Evolutionary conservation across 1,140 invertebrate genomes (phyloP).

Genomic region (Leptinotarsa lineolata): DNA sequence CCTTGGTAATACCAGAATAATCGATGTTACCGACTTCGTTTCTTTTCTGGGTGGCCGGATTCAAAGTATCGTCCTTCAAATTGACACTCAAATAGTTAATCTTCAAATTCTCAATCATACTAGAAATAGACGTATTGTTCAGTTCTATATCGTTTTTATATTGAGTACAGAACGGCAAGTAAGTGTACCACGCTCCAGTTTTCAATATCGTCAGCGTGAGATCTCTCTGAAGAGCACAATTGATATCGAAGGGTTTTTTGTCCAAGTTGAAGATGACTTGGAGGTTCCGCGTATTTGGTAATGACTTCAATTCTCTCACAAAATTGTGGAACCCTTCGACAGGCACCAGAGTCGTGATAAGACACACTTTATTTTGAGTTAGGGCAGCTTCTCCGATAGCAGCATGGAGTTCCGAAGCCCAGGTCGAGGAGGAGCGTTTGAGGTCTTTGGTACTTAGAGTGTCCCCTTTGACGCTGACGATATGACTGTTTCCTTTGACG

Average conservation of each 20-base stretch:
- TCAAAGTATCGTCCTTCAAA: slow-evolving; percentile 49
- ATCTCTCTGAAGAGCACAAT: slow-evolving; percentile 42
- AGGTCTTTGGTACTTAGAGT: slow-evolving; percentile 49
- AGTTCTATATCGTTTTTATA: slow-evolving; percentile 42
- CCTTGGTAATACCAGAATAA: slow-evolving; percentile 45
- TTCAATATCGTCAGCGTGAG: slow-evolving; percentile 43
- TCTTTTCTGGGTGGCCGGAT: slow-evolving; percentile 36
- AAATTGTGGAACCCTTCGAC: slow-evolving; percentile 50
- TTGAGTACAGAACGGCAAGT: slow-evolving; percentile 41
- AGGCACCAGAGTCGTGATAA: slow-evolving; percentile 45
- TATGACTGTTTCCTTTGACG: not conserved
- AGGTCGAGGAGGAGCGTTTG: slow-evolving; percentile 37
- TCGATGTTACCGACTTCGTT: slow-evolving; percentile 51
- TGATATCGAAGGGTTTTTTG: slow-evolving; percentile 41
- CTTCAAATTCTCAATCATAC: slow-evolving; percentile 30
- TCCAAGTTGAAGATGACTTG: slow-evolving; percentile 48
- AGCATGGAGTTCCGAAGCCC: slow-evolving; percentile 46
- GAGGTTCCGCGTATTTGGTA: slow-evolving; percentile 38
- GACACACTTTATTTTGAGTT: slow-evolving; percentile 40
- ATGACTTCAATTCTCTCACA: slow-evolving; percentile 37
- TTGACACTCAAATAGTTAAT: slow-evolving; percentile 50
- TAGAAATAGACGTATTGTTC: slow-evolving; percentile 17
- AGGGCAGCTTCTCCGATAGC: slow-evolving; percentile 29
- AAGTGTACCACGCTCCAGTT: slow-evolving; percentile 40
- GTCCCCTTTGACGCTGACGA: slow-evolving; percentile 43